Percentiles rank a stretch among this genome's conserved stretches.
phyloP scores from a whole-genome alignment of 2,888 invertebrate genomes.

The Hecatera dysodea region DNA sequence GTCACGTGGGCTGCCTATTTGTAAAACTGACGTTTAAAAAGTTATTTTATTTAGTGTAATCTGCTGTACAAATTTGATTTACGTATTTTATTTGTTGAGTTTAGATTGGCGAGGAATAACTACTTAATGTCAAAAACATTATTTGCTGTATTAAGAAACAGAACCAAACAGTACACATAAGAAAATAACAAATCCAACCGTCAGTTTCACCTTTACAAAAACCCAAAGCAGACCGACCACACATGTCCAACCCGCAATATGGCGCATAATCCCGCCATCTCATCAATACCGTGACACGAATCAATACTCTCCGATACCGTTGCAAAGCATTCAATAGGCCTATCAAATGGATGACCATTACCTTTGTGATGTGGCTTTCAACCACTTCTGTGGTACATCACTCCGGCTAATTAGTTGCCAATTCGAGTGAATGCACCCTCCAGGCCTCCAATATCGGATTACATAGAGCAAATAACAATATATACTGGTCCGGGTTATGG shows the following conservation, averaged over 20 bases:
- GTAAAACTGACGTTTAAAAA: too few relatives aligned
- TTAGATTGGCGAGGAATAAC: too few relatives aligned
- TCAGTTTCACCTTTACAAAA: neutral
- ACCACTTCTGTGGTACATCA: slow-evolving; percentile 63
- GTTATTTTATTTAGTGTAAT: too few relatives aligned
- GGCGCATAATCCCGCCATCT: slow-evolving; percentile 5
- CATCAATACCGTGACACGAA: slow-evolving; percentile 16
- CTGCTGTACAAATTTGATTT: too few relatives aligned
- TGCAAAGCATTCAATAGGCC: slow-evolving; percentile 57
- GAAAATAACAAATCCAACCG: neutral
- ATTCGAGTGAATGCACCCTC: slow-evolving; percentile 65
- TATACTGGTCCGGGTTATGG: slow-evolving; percentile 8
- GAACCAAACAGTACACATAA: too few relatives aligned
- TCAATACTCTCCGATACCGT: slow-evolving; percentile 45
- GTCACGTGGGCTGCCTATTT: too few relatives aligned
- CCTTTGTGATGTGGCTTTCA: slow-evolving; percentile 71
- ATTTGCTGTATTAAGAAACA: too few relatives aligned
- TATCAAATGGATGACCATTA: slow-evolving; percentile 68
- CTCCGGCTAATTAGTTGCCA: slow-evolving; percentile 72
- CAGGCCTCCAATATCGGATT: slow-evolving; percentile 51
- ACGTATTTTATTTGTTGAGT: too few relatives aligned
- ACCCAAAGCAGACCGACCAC: neutral
- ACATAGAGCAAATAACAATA: slow-evolving; percentile 46
- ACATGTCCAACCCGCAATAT: neutral
- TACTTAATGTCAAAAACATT: too few relatives aligned